Evolutionary conservation across 1,140 invertebrate genomes (phyloP).

Genomic region (Leptestheria dahalacensis): DNA sequence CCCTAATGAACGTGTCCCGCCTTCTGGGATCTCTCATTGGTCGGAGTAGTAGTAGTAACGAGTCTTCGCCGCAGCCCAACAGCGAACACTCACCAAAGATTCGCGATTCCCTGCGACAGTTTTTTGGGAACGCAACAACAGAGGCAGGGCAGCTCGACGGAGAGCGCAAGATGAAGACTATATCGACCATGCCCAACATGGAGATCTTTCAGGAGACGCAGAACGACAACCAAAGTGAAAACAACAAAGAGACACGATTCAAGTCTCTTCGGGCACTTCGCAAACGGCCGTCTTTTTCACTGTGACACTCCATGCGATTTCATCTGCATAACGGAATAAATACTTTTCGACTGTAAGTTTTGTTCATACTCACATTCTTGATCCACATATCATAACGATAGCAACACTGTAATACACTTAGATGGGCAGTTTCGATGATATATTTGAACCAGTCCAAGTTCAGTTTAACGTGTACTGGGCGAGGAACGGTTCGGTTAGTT

Average conservation of each 20-base stretch:
- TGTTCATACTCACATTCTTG: too few relatives aligned
- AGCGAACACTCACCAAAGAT: background rate
- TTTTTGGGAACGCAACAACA: background rate
- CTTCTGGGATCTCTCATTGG: background rate
- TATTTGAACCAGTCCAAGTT: too few relatives aligned
- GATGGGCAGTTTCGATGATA: too few relatives aligned
- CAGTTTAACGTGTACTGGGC: too few relatives aligned
- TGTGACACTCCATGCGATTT: background rate
- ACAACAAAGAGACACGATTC: background rate
- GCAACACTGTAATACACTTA: too few relatives aligned
- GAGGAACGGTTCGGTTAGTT: too few relatives aligned
- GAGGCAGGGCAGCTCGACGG: background rate
- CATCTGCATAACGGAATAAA: too few relatives aligned
- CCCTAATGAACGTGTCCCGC: constrained; percentile 1
- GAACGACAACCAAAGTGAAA: background rate
- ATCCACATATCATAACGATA: too few relatives aligned
- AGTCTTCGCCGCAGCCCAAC: background rate
- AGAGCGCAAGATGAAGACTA: background rate
- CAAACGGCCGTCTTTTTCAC: constrained; percentile 8
- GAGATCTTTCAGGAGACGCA: background rate
- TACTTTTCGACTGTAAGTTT: too few relatives aligned
- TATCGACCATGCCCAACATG: background rate
- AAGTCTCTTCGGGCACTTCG: background rate
- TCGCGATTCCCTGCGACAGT: background rate
- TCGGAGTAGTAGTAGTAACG: background rate